These are phyloP conservation scores for Lethenteron reissneri DNA, from an alignment of 2,113 vertebrate species.

Conservation along the genomic window DNA sequence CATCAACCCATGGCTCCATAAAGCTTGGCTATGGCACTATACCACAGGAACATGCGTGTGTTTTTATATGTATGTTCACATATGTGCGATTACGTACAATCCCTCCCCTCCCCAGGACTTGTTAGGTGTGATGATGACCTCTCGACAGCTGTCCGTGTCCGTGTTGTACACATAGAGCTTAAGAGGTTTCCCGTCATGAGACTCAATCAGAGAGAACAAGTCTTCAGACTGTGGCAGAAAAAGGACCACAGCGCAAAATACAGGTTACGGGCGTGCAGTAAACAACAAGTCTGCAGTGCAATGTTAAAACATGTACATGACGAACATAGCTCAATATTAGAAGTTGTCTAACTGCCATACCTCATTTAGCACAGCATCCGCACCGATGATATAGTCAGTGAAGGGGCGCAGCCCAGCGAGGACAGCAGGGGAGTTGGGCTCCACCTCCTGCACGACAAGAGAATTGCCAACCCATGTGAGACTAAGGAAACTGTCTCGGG, in stretches of 20 bases:
- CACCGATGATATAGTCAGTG: slow-evolving; percentile 10
- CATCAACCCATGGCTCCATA: no score
- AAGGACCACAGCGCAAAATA: background rate
- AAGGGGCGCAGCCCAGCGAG: slow-evolving; percentile 8
- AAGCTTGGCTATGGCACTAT: no score
- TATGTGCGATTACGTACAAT: slow-evolving; percentile 4
- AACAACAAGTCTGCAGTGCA: no score
- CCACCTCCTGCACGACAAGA: slow-evolving; percentile 9
- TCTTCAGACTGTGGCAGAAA: slow-evolving; percentile 9
- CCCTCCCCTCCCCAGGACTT: slow-evolving; percentile 10
- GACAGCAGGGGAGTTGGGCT: slow-evolving; percentile 9
- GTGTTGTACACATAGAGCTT: slow-evolving; percentile 10
- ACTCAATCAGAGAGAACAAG: slow-evolving; percentile 10
- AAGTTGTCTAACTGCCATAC: background rate
- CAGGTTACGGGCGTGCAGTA: no score
- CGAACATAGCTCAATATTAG: no score
- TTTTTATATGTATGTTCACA: background rate
- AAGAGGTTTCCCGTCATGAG: slow-evolving; percentile 10
- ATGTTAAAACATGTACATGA: no score
- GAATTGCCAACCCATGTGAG: background rate
- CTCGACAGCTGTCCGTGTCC: slow-evolving; percentile 9
- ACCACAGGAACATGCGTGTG: background rate
- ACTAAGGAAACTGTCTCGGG: background rate
- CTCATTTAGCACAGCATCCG: slow-evolving; percentile 9
- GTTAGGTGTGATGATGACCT: slow-evolving; percentile 11